These are phyloP conservation scores for Stenolophus ochropezus DNA, from an alignment of 2,888 invertebrate species.

Conservation along the genomic window DNA sequence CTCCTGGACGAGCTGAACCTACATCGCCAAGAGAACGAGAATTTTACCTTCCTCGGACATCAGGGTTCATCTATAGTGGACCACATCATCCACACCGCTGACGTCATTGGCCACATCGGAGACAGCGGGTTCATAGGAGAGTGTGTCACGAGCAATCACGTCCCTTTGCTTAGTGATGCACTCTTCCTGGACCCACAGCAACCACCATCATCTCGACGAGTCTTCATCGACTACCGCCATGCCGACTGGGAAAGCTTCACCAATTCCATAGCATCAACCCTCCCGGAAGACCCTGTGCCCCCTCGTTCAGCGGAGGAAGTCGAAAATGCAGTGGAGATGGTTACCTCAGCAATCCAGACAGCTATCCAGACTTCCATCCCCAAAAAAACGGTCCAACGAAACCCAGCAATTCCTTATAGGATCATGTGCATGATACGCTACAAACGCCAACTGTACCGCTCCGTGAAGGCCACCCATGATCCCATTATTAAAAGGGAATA, in stretches of 20 bases:
- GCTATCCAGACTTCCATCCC: slow-evolving; percentile 4
- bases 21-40: slow-evolving; percentile 5
- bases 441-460: not conserved
- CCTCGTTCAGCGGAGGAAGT: not conserved
- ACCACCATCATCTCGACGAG: not conserved
- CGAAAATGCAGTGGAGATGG: not conserved
- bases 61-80: slow-evolving; percentile 47
- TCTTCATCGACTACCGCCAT: not conserved
- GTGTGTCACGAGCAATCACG: slow-evolving; percentile 8
- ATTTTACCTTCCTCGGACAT: slow-evolving; percentile 25
- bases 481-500: not conserved
- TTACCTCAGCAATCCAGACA: not conserved
- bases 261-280: not conserved
- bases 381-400: not conserved
- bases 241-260: not conserved
- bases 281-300: not conserved
- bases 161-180: not conserved
- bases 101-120: not conserved
- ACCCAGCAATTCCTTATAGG: not conserved
- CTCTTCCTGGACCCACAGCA: not conserved
- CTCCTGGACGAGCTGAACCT: not conserved
- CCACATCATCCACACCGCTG: not conserved
- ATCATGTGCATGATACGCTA: not conserved
- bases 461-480: not conserved
- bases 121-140: not conserved